Base-by-base conservation (phyloP, 2,113 vertebrate species). In the Platichthys flesus region DNA sequence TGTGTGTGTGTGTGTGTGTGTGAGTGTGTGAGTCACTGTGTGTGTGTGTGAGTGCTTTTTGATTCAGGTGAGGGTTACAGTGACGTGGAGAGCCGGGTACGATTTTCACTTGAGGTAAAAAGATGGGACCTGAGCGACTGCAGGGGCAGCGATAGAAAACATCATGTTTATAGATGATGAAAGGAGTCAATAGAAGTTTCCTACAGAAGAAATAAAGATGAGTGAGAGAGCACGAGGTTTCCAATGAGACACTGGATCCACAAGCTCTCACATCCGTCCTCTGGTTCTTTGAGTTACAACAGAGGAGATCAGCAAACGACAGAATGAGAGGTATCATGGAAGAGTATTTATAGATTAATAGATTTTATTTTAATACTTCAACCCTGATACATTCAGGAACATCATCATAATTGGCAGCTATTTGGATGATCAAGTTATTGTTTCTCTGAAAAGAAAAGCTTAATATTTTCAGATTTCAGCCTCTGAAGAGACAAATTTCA, bases 231-330 rank as follows among this genome's bases (percentile, higher is more conserved):
- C 26, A 24, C 3, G 3, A 28, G 26, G 26, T 5, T 31, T 31
- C 28, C 5, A 31, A 31, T 31, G 28, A 31, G 28, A 88, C 76
- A 83, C 73, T 54, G 40, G 79, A 87, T 85, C 89, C 70, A 67
- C 71, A 9, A 9, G 28, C 3, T 13, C n/a, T 72, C 60, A 47
- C 14, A 7, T 73, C 26, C 15, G 15, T 60, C 64, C 57, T 78
- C 58, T 20, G 14, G 18, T 23, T 20, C 47, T 37, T 15, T 45
- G 9, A 45, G 47, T 51, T 51, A 23, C 45, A 76, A 52, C 37
- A 77, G 51, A 74, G 45, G 13, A 24, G 21, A 63, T 10, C 14
- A 21, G 18, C 23, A 28, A 24, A 13, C 9, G 42, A 5, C 45
- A 66, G 15, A 61, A 74, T 16, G 21, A 52, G 0, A 21, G 21